phyloP scores from a whole-genome alignment of 2,113 vertebrate genomes.

The Tringa solitaria region DNA sequence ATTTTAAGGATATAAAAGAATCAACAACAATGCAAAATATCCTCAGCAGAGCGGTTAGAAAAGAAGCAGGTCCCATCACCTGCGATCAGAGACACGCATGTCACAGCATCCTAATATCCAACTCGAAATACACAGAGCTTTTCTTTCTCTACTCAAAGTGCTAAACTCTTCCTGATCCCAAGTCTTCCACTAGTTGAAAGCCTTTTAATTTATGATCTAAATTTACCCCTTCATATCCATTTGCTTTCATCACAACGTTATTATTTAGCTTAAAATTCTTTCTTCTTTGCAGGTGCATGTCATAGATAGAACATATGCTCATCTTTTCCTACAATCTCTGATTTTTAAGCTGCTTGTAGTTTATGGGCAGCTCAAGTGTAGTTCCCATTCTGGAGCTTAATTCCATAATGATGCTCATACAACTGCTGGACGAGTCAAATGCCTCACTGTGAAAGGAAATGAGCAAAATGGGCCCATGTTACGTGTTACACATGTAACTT shows the following conservation, averaged over 20 bases:
- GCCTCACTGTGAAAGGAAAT: not conserved
- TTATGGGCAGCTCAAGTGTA: not conserved
- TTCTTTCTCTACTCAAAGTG: not conserved
- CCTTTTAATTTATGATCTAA: not conserved
- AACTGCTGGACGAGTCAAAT: not conserved
- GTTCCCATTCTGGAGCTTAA: not conserved
- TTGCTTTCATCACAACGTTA: not conserved
- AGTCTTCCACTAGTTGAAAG: not conserved
- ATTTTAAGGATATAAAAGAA: not conserved
- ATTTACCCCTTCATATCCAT: not conserved
- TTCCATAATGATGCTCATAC: not conserved
- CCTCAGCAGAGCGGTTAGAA: not conserved
- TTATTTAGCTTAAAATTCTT: not conserved
- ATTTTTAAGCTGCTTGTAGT: not conserved
- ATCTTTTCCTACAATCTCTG: not conserved
- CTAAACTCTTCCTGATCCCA: not conserved
- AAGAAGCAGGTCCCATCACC: not conserved
- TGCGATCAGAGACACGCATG: not conserved
- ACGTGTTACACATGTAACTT: not conserved
- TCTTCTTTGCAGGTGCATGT: not conserved
- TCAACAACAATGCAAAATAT: not conserved
- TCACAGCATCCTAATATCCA: not conserved
- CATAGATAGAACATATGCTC: not conserved
- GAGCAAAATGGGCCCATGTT: not conserved
- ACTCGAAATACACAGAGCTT: not conserved